Evolutionary conservation across 2,888 invertebrate genomes (phyloP), one percentile per base, ranked within the genome.

Genomic region (Archips xylosteana): DNA sequence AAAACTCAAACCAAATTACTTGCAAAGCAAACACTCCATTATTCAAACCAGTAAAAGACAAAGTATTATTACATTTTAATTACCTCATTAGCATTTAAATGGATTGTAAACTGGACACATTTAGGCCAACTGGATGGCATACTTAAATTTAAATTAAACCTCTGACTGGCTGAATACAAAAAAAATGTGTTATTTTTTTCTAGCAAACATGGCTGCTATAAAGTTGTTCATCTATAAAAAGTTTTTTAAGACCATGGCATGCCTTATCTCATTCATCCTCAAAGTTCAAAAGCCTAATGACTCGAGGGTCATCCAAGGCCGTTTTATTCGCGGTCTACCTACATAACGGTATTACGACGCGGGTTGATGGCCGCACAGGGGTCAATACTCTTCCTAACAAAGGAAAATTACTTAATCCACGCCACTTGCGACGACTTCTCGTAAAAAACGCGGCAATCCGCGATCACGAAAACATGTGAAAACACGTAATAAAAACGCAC

Each of bases 311-410:
- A 79, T 70, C 74, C 76, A 79, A 75, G 78, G 77, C 76, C 78
- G 78, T 75, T 71, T 71, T 77, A 78, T 80, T 80, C 78, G 78
- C 80, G 79, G 82, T 82, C 82, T 68, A 65, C 79, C 75, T 78
- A 79, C 75, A 78, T 88, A 90, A 89, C 89, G 89, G 89, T 81
- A 82, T 78, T 69, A 78, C 78, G 76, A 78, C 79, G 74, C 78
- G 81, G 79, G 88, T 87, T 89, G 85, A 87, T 73, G 87, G 86
- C 75, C 87, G 87, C 70, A 54, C 75, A 76, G 81, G 85, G 89
- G 89, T 89, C 89, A 83, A 84, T 85, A 88, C 81, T 87, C 86
- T 82, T 77, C 77, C 66, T 78, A 81, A 89, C 87, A 88, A 89
- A 87, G 87, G 81, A 83, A 76, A 73, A 59, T 63, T 34, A 74